Evolutionary conservation across 2,113 vertebrate species (phyloP).

Genomic region (Brachypteracias leptosomus): DNA sequence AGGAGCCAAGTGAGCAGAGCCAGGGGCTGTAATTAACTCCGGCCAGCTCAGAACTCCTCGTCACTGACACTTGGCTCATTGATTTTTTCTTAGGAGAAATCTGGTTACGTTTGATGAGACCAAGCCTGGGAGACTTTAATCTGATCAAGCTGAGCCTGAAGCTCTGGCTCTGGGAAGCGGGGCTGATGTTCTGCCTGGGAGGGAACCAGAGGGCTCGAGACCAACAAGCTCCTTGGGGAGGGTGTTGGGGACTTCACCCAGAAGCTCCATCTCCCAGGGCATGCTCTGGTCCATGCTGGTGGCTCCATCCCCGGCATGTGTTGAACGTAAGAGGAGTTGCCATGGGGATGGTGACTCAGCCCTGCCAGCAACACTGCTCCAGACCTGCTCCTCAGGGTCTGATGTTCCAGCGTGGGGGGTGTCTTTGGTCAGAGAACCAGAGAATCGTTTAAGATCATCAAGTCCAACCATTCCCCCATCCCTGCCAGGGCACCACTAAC

Average conservation of each 20-base stretch:
- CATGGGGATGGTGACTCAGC: slow-evolving; percentile 37
- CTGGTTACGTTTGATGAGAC: not conserved
- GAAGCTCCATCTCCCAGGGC: not conserved
- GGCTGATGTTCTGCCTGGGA: not conserved
- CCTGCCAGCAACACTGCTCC: not conserved
- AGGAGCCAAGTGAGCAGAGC: not conserved
- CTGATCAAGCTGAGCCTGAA: not conserved
- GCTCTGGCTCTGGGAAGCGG: not conserved
- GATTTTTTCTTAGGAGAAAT: not conserved
- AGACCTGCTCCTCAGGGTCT: not conserved
- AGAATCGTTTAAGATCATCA: not conserved
- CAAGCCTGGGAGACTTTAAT: not conserved
- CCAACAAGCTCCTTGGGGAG: not conserved
- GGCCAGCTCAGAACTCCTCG: not conserved
- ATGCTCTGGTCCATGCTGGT: accelerated
- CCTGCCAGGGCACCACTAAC: not conserved
- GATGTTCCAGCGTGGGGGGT: not conserved
- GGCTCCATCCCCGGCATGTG: not conserved
- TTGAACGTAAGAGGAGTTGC: not conserved
- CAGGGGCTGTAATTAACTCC: not conserved
- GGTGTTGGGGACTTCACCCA: not conserved
- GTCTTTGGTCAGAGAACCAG: not conserved
- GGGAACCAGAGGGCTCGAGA: not conserved
- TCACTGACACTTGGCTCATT: not conserved
- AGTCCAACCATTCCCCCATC: not conserved